phyloP scores from a whole-genome alignment of 2,888 invertebrate species.

The Drosophila sordidula region DNA sequence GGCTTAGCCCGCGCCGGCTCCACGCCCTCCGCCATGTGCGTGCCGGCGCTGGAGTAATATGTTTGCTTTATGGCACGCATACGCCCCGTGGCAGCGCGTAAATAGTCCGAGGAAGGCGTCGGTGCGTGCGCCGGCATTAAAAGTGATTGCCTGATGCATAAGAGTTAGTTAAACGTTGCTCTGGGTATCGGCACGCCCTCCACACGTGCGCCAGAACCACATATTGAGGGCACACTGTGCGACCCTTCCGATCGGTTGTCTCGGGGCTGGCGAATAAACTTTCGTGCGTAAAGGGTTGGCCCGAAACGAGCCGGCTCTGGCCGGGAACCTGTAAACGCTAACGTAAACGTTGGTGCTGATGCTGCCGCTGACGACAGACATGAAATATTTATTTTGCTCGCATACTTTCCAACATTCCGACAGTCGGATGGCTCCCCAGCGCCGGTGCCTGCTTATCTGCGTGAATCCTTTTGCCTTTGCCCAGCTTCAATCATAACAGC shows the following conservation, averaged over 20 bases:
- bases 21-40: conserved; percentile 1
- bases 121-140: conserved; percentile 64
- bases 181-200: conserved; percentile 51
- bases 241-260: conserved; percentile 34
- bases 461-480: conserved; percentile 27
- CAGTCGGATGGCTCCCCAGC: not conserved
- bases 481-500: conserved; percentile 49
- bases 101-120: conserved; percentile 60
- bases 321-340: conserved; percentile 18
- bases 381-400: conserved; percentile 48
- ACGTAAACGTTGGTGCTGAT: not conserved
- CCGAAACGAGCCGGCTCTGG: not conserved
- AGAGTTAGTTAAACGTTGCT: conserved; percentile 63
- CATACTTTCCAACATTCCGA: conserved; percentile 35
- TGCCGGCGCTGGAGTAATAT: conserved; percentile 46
- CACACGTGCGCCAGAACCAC: conserved; percentile 8
- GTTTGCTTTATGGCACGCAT: conserved; percentile 72
- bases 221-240: conserved; percentile 7
- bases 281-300: conserved; percentile 40
- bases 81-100: conserved; percentile 64
- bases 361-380: conserved; percentile 23
- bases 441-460: conserved; percentile 37
- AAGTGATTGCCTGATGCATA: conserved; percentile 71
- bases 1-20: not conserved
- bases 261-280: conserved; percentile 20